Percentiles rank a stretch among this genome's conserved stretches.
These are phyloP conservation scores for Pheucticus melanocephalus DNA, from an alignment of 2,113 vertebrate genomes.

Conservation along the genomic window DNA sequence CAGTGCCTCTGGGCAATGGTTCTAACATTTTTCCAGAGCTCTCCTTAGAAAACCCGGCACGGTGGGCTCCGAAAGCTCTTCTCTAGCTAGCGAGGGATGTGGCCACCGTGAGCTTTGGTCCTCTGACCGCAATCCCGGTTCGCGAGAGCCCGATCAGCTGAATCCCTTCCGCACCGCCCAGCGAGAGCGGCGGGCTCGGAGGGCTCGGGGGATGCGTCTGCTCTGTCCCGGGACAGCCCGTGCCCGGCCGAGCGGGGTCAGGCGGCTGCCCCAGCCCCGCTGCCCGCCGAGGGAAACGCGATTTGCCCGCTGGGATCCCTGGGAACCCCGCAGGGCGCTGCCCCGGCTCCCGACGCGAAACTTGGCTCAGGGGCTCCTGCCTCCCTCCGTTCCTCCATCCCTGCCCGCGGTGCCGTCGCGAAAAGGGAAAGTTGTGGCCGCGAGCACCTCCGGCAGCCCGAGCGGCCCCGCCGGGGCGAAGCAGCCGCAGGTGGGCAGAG, in stretches of 20 bases:
- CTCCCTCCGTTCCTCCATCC: neutral
- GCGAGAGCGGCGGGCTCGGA: no score
- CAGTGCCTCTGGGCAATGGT: neutral
- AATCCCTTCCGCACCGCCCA: accelerated
- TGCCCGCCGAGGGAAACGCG: neutral
- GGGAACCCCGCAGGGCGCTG: neutral
- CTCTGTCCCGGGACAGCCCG: neutral
- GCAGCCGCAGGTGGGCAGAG: neutral
- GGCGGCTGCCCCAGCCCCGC: neutral
- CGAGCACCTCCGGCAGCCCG: neutral
- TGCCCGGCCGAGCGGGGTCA: neutral
- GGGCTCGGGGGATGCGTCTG: neutral
- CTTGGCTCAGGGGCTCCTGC: neutral
- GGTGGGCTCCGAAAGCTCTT: accelerated
- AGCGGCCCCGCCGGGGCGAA: neutral
- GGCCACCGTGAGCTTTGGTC: accelerated
- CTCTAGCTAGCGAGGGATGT: accelerated
- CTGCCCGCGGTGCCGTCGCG: neutral
- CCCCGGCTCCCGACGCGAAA: neutral
- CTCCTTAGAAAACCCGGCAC: neutral
- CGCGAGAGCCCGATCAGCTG: accelerated
- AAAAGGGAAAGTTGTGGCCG: neutral
- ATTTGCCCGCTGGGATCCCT: neutral
- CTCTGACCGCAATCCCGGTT: no score
- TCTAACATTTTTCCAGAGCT: neutral